phyloP scores from a whole-genome alignment of 2,888 invertebrate species.

The Epirrhoe alternata region DNA sequence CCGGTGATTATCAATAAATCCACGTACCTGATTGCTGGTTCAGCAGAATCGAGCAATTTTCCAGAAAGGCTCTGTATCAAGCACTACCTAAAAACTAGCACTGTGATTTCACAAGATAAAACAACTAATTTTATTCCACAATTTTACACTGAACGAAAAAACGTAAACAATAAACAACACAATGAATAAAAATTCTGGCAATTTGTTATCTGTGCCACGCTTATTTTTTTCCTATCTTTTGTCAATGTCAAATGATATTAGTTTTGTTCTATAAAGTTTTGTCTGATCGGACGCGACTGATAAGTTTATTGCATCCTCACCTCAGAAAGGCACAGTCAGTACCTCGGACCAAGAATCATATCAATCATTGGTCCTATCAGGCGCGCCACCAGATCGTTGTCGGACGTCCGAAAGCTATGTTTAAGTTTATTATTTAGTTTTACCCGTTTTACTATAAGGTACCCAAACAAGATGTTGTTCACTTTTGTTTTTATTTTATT shows the following conservation, averaged over 20 bases:
- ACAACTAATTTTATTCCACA: background rate
- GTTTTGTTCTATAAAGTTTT: too few relatives aligned
- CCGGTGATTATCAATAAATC: background rate
- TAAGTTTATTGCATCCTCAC: too few relatives aligned
- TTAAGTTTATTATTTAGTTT: too few relatives aligned
- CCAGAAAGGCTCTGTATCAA: background rate
- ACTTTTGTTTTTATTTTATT: too few relatives aligned
- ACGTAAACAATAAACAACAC: background rate
- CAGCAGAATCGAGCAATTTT: background rate
- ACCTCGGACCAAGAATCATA: too few relatives aligned
- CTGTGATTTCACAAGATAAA: background rate
- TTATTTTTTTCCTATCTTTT: background rate
- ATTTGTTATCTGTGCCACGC: constrained; percentile 1
- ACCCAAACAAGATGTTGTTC: too few relatives aligned
- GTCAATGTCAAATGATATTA: background rate
- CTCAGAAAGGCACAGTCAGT: too few relatives aligned
- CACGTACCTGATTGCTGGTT: background rate
- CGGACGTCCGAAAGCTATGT: too few relatives aligned
- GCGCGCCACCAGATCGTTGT: too few relatives aligned
- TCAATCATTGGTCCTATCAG: too few relatives aligned
- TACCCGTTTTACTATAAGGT: too few relatives aligned
- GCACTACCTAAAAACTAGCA: background rate
- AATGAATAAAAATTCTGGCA: background rate
- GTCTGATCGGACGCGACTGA: too few relatives aligned
- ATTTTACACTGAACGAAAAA: background rate